Evolutionary conservation across 92 coral and sea anemone species (phyloP).

Genomic region (Phenganax stokvisi): DNA sequence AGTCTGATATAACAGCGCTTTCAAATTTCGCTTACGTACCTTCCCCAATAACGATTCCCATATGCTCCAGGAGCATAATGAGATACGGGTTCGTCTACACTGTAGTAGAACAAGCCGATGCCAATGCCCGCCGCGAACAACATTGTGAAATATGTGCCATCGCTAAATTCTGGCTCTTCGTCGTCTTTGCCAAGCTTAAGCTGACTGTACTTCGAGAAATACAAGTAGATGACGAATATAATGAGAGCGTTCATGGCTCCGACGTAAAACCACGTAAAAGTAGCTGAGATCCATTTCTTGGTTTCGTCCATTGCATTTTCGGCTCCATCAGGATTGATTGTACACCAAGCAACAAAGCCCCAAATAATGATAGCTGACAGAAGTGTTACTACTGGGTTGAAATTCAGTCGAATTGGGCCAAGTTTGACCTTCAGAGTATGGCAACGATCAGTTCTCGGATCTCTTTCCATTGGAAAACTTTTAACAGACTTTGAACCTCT

Average conservation of each 20-base stretch:
- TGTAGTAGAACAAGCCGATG: constrained; percentile 43
- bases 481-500: neutral
- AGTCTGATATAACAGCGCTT: neutral
- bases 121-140: constrained; percentile 48
- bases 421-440: constrained; percentile 35
- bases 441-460: constrained; percentile 21
- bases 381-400: constrained; percentile 69
- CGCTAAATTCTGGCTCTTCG: constrained; percentile 40
- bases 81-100: constrained; percentile 39
- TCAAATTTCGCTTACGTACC: constrained; percentile 7
- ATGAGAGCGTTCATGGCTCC: constrained; percentile 22
- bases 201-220: constrained; percentile 39
- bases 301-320: constrained; percentile 38
- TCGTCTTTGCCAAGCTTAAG: constrained; percentile 37
- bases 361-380: constrained; percentile 63
- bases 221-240: constrained; percentile 33
- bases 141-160: constrained; percentile 39
- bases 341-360: constrained; percentile 61
- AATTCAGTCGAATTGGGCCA: constrained; percentile 42
- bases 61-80: constrained; percentile 31
- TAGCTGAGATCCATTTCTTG: constrained; percentile 59
- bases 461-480: constrained; percentile 6
- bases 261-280: constrained; percentile 68
- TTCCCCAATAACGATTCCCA: constrained; percentile 34
- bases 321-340: constrained; percentile 43